These are phyloP conservation scores for Netelia virgata DNA, from an alignment of 2,888 invertebrate genomes.

Conservation along the genomic window DNA sequence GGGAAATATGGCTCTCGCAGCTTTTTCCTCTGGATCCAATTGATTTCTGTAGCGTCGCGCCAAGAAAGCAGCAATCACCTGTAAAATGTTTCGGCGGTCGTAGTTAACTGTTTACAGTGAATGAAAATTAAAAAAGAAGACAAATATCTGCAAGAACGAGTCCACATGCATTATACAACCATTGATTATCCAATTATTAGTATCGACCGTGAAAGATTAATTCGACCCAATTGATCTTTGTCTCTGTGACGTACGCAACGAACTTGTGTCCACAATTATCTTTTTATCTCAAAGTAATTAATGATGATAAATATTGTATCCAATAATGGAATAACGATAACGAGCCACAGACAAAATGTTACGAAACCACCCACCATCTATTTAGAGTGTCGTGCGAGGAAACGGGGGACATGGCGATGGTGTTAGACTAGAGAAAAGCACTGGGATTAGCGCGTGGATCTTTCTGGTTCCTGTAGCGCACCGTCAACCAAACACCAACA, in stretches of 20 bases:
- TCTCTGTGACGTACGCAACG: too few relatives aligned
- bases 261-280: too few relatives aligned
- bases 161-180: background rate
- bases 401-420: slow-evolving; percentile 83
- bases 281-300: too few relatives aligned
- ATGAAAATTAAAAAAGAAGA: background rate
- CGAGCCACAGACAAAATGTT: background rate
- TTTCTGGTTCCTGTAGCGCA: slow-evolving; percentile 99
- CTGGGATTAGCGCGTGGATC: slow-evolving; percentile 98
- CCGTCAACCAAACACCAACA: slow-evolving; percentile 98
- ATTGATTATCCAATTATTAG: background rate
- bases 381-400: slow-evolving; percentile 82
- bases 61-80: slow-evolving; percentile 94
- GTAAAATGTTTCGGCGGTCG: slow-evolving; percentile 79
- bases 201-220: background rate
- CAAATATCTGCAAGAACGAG: background rate
- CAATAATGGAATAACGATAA: background rate
- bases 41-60: slow-evolving; percentile 93
- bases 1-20: slow-evolving; percentile 91
- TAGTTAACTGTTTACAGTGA: background rate
- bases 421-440: slow-evolving; percentile 95
- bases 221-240: too few relatives aligned
- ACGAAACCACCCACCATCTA: slow-evolving; percentile 82
- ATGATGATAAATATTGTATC: too few relatives aligned
- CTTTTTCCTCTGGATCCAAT: slow-evolving; percentile 90